Base-by-base conservation (phyloP, 1,140 invertebrate genomes). In the Zaprionus africanus region DNA sequence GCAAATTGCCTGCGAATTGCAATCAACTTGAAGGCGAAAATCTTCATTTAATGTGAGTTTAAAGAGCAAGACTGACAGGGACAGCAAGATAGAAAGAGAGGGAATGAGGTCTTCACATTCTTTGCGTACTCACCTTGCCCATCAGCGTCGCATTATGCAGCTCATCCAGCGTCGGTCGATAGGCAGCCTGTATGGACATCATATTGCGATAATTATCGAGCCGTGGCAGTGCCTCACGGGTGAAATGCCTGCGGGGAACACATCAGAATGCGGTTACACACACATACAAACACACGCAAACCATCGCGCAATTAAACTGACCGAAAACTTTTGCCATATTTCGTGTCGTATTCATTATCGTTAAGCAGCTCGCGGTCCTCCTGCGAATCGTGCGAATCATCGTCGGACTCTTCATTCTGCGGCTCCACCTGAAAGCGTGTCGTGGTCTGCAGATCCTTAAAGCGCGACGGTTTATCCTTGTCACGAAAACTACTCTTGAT, bases 201-300 rank as follows among this genome's bases (percentile, higher is more conserved):
- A 98, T 96, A 93, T 99, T 98, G 67, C 98, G 95, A 93, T 99
- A 99, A 94, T 99, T 98, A 92, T 99, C 98, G 84, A 98, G 93
- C 57, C 98, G 94, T 9, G 98, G 98, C 51, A 99, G 91, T 2
- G 98, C 98, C 93, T 99, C 98, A 12, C 97, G 94, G 1, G 98
- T 99, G 92, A 99, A 96, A 90, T 98, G 96, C 62, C 97, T 96
- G 90, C 91, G 90, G 19, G 5, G 11, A 93, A 34, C 9, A 34
- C 2, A 34, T 76, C 26, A 65, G 51, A 66, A 6, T 15, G 51
- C 7, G 11, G 7, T 11, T 17, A 53, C 78, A 59, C 38, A 57
- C 58, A 31, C 0, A 17, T 9, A 11, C 41, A 43, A 7, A 17
- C 41, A 43, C 1, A 17, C 0, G 0, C 7, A 7, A 5, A 31